phyloP scores from a whole-genome alignment of 2,113 vertebrate species.

The Mastomys coucha region DNA sequence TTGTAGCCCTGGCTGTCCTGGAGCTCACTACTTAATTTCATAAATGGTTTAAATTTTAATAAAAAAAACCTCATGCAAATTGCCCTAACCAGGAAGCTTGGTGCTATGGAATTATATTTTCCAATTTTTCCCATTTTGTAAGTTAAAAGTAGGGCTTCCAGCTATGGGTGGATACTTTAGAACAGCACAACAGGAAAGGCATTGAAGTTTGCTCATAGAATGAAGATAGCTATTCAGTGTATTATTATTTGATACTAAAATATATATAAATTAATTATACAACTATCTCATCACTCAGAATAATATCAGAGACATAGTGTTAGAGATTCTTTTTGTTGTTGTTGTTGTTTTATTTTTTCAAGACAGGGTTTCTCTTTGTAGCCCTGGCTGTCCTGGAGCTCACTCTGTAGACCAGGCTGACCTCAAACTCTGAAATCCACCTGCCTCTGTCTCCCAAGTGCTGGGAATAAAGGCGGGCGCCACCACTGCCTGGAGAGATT shows the following conservation, averaged over 20 bases:
- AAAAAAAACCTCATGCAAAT: constrained; percentile 7
- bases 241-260: constrained; percentile 19
- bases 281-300: not conserved
- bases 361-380: too few relatives aligned
- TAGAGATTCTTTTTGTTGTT: not conserved
- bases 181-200: not conserved
- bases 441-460: too few relatives aligned
- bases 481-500: too few relatives aligned
- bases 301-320: not conserved
- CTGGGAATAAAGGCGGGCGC: too few relatives aligned
- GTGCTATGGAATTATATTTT: constrained; percentile 32
- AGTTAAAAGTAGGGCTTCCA: constrained; percentile 4
- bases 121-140: not conserved
- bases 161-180: not conserved
- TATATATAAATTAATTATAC: not conserved
- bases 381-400: too few relatives aligned
- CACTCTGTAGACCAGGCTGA: too few relatives aligned
- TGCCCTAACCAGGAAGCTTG: not conserved
- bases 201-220: not conserved
- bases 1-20: too few relatives aligned
- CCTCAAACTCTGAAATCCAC: too few relatives aligned
- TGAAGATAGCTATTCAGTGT: not conserved
- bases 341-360: too few relatives aligned
- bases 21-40: not conserved
- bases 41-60: constrained; percentile 43